A percentile compares a stretch with the other conserved stretches of the same genome.
Evolutionary conservation across 2,888 invertebrate genomes (phyloP).

Genomic region (Lasiommata megera): DNA sequence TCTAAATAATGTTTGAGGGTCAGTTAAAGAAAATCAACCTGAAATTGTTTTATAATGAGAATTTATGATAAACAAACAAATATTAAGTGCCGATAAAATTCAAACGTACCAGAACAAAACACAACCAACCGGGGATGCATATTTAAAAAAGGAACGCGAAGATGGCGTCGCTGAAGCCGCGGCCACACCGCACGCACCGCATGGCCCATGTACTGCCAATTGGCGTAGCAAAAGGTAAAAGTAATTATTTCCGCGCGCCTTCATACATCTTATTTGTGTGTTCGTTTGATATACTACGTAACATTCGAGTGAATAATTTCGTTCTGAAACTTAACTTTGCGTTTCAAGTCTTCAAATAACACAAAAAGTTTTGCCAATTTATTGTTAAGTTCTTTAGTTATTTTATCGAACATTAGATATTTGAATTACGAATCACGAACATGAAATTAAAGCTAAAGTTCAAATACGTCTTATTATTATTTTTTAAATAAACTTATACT

Average conservation of each 20-base stretch:
- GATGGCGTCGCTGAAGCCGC: conserved; percentile 57
- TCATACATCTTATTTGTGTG: conserved; percentile 26
- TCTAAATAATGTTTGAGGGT: no score
- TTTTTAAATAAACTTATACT: no score
- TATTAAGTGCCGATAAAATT: conserved; percentile 26
- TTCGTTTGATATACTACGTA: conserved; percentile 14
- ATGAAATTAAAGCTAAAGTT: no score
- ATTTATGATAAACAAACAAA: conserved; percentile 12
- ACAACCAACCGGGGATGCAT: conserved; percentile 34
- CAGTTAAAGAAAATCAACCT: no score
- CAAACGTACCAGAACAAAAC: conserved; percentile 35
- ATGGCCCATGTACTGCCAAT: conserved; percentile 74
- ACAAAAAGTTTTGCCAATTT: no score
- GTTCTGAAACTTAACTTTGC: background rate
- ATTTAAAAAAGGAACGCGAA: conserved; percentile 49
- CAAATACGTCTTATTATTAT: no score
- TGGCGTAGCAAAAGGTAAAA: conserved; percentile 70
- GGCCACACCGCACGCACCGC: conserved; percentile 70
- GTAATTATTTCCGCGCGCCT: conserved; percentile 34
- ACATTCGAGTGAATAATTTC: background rate
- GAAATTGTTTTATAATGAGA: background rate
- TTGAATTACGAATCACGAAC: no score
- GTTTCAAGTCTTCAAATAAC: no score
- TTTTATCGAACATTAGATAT: no score
- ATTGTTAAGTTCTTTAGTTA: no score